Evolutionary conservation across 2,888 invertebrate species (phyloP).

Genomic region (Apodemia zela): DNA sequence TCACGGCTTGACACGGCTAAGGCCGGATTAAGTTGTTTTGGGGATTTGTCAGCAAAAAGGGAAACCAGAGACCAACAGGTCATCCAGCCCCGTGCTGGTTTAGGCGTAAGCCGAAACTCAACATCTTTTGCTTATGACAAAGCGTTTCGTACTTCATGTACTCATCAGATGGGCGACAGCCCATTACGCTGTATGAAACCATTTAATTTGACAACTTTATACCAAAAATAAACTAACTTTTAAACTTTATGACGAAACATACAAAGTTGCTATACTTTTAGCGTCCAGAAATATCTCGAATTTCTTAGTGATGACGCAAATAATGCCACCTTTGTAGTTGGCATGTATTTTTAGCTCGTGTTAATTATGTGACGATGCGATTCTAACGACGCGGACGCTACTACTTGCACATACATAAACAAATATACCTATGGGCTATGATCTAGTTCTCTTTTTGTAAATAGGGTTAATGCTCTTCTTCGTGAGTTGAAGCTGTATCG

Average conservation of each 20-base stretch:
- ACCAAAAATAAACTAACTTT: neutral
- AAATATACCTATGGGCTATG: neutral
- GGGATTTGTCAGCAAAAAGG: too few relatives aligned
- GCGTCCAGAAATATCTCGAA: conserved; percentile 1
- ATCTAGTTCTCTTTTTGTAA: neutral
- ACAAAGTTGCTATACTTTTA: conserved; percentile 3
- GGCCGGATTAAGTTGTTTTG: too few relatives aligned
- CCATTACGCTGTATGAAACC: too few relatives aligned
- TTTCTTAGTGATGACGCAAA: conserved; percentile 12
- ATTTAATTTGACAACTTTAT: neutral
- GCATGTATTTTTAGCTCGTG: conserved; percentile 7
- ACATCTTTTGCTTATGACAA: too few relatives aligned
- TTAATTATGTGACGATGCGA: conserved; percentile 10
- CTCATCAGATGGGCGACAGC: too few relatives aligned
- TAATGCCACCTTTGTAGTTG: conserved; percentile 4
- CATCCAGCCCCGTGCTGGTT: too few relatives aligned
- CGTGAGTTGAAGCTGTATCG: too few relatives aligned
- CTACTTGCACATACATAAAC: conserved; percentile 7
- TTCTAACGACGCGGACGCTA: neutral
- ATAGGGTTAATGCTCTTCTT: too few relatives aligned
- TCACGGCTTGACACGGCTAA: too few relatives aligned
- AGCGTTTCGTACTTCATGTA: too few relatives aligned
- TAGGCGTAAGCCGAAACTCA: too few relatives aligned
- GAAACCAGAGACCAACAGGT: too few relatives aligned
- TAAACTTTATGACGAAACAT: neutral